A percentile compares a stretch with the other conserved stretches of the same genome.
phyloP scores from a whole-genome alignment of 2,888 invertebrate species.

The Ophonus ardosiacus region DNA sequence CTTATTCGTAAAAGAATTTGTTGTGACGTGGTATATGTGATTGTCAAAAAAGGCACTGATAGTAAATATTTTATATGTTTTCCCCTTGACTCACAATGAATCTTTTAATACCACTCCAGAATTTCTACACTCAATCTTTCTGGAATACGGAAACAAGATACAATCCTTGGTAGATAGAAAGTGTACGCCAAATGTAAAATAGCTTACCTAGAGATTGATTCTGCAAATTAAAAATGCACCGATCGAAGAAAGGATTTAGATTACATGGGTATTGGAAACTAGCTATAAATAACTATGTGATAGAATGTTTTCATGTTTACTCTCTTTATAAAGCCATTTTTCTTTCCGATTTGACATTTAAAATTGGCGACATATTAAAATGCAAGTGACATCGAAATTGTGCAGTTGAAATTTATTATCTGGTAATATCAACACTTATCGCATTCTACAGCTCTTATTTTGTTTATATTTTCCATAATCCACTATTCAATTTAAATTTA shows the following conservation, averaged over 20 bases:
- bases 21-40: neutral
- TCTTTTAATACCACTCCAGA: constrained; percentile 11
- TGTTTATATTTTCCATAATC: neutral
- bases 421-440: neutral
- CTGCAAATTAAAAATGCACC: constrained; percentile 1
- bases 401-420: neutral
- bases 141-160: neutral
- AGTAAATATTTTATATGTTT: neutral
- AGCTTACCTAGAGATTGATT: constrained; percentile 2
- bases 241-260: constrained; percentile 7
- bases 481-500: neutral
- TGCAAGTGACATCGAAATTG: neutral
- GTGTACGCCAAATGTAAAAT: neutral
- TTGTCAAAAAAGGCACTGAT: neutral
- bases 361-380: neutral
- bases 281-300: neutral
- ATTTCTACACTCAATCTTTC: constrained; percentile 12
- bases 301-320: neutral
- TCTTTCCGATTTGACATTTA: neutral
- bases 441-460: neutral
- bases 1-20: neutral
- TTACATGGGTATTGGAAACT: constrained; percentile 4
- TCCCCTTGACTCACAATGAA: constrained; percentile 5
- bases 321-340: neutral
- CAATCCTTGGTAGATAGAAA: neutral